Conservation (phyloP, 2,888 invertebrate genomes). For the Diabrotica balteata region DNA sequence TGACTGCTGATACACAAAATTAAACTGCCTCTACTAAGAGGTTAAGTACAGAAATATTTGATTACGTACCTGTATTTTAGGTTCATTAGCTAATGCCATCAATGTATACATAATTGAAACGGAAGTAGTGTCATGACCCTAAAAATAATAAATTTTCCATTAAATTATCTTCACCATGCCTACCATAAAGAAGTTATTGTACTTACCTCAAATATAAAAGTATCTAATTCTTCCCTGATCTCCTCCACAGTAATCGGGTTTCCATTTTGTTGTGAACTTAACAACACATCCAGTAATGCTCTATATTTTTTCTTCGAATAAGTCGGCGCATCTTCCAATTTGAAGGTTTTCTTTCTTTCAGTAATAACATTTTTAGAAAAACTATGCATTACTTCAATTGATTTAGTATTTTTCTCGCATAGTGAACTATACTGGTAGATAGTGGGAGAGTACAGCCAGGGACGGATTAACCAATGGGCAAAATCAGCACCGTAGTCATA, state of each 20-base stretch:
- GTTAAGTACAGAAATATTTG: too few species aligned
- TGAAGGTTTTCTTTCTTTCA: slow-evolving; percentile 30
- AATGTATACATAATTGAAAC: slow-evolving; percentile 47
- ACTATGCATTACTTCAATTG: slow-evolving; percentile 25
- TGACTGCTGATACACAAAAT: too few species aligned
- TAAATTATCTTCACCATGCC: background rate
- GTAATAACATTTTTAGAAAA: slow-evolving; percentile 34
- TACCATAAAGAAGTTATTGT: background rate
- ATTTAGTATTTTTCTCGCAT: slow-evolving; percentile 15
- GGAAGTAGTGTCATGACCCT: slow-evolving; percentile 72
- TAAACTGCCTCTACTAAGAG: too few species aligned
- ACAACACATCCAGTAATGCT: slow-evolving; percentile 66
- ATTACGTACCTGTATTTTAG: slow-evolving; percentile 13
- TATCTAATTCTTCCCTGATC: slow-evolving; percentile 69
- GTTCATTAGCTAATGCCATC: slow-evolving; percentile 28
- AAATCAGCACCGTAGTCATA: slow-evolving; percentile 29
- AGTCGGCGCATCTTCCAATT: slow-evolving; percentile 2
- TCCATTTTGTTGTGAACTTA: slow-evolving; percentile 63
- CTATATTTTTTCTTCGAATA: slow-evolving; percentile 49
- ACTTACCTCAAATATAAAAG: slow-evolving; percentile 66
- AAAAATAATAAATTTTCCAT: slow-evolving; percentile 37
- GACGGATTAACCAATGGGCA: slow-evolving; percentile 24
- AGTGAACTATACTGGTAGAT: slow-evolving; percentile 10
- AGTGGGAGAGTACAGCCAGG: slow-evolving; percentile 28
- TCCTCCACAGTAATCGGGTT: slow-evolving; percentile 62